Evolutionary conservation across 1,140 invertebrate species (phyloP), one percentile per base, ranked within the genome.

Genomic region (Lordiphosa stackelbergi): DNA sequence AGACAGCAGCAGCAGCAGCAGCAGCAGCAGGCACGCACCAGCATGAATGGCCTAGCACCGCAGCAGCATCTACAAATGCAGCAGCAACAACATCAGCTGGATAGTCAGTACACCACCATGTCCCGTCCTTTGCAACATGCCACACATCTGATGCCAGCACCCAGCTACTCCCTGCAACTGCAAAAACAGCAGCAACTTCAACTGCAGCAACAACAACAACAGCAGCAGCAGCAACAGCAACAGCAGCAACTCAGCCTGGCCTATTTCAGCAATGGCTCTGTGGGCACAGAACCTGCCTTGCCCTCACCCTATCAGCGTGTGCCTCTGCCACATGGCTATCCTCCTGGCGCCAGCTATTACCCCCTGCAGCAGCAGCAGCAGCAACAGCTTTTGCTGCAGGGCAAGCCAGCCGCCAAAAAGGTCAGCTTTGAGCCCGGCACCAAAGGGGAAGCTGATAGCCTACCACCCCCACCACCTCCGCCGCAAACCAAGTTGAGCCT

Each of bases 361-460:
- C 54, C 73, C 0, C 13, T 68, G 37, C 48, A 53, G 2, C 57
- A 47, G 11, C 53, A 47, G 11, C 53, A 41, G 13, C 69, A 41
- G n/a, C 66, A 56, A 10, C 56, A 43, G 11, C 69, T 53, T 6
- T 46, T 42, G 13, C 42, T 42, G 37, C 9, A 41, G 31, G 19
- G 35, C 85, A 7, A 85, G 90, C 0, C 91, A 91, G 41, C 88
- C 89, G 60, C 87, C 90, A 55, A 92, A 66, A 93, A 93, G 73
- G 92, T 93, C 0, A 92, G 91, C 40, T 93, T 93, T 53, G 92
- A 93, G 69, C 89, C 91, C 0, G 91, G 91, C 1, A 91, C 91
- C 0, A 93, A 93, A 72, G 90, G 90, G 11, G 89, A 90, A 46
- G 87, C 87, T 52, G 90, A 92, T 28, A 47, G 43, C 88, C 89